A percentile compares a stretch with the other conserved stretches of the same genome.
These are phyloP conservation scores for Sitta carolinensis DNA, from an alignment of 2,797 vertebrate genomes.

Conservation along the genomic window DNA sequence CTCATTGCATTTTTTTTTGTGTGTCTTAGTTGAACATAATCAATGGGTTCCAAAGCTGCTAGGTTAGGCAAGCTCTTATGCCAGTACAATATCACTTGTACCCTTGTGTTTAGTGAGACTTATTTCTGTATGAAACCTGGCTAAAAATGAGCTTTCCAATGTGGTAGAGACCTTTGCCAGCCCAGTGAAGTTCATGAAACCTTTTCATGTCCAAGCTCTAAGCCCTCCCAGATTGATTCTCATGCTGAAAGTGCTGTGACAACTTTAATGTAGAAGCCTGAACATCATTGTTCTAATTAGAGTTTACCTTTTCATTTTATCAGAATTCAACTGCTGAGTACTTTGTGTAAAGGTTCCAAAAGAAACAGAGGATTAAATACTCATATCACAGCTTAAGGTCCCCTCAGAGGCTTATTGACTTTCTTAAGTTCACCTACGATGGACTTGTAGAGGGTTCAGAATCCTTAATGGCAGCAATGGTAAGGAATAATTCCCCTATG, in stretches of 20 bases:
- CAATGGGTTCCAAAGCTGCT: not conserved
- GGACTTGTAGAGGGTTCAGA: not conserved
- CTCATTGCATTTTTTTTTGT: not conserved
- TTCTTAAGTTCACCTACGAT: conserved; percentile 21
- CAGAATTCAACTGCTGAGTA: conserved; percentile 54
- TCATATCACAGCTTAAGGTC: conserved; percentile 11
- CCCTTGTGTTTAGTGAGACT: not conserved
- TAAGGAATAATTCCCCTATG: not conserved
- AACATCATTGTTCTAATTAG: conserved; percentile 33
- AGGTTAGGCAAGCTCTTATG: not conserved
- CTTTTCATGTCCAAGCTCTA: conserved; percentile 19
- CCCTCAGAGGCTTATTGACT: conserved; percentile 61
- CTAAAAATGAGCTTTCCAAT: not conserved
- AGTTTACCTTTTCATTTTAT: conserved; percentile 66
- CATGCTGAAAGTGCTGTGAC: conserved; percentile 37
- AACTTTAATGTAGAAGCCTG: conserved; percentile 36
- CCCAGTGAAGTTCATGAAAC: not conserved
- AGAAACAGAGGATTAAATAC: conserved; percentile 54
- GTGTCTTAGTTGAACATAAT: not conserved
- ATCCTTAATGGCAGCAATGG: not conserved
- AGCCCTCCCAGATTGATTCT: conserved; percentile 5
- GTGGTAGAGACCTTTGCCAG: not conserved
- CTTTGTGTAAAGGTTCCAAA: conserved; percentile 31
- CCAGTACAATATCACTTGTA: not conserved
- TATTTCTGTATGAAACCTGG: not conserved